Evolutionary conservation across 2,797 vertebrate species (phyloP).

Genomic region (Labroides dimidiatus): DNA sequence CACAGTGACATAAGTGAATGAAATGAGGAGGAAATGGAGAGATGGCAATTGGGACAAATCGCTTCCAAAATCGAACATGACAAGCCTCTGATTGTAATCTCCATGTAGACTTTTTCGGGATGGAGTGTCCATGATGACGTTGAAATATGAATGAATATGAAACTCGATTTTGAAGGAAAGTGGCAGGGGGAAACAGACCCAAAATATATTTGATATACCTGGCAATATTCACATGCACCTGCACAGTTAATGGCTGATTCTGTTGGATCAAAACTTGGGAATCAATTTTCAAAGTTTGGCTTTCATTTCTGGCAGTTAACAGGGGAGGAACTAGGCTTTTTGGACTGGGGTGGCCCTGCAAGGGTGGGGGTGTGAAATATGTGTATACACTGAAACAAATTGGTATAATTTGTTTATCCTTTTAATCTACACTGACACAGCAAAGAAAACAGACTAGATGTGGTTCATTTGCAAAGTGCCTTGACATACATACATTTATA

Average conservation of each 20-base stretch:
- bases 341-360: too few relatives aligned
- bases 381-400: too few relatives aligned
- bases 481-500: too few relatives aligned
- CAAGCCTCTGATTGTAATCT: constrained; percentile 84
- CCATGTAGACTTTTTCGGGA: constrained; percentile 69
- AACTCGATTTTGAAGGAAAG: constrained; percentile 52
- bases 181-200: constrained; percentile 11
- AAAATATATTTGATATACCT: background rate
- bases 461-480: too few relatives aligned
- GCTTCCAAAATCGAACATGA: constrained; percentile 80
- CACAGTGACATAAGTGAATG: constrained; percentile 79
- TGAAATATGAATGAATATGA: constrained; percentile 71
- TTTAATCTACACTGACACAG: too few relatives aligned
- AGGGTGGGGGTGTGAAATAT: too few relatives aligned
- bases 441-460: too few relatives aligned
- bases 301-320: background rate
- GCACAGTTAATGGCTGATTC: background rate
- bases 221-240: background rate
- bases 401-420: too few relatives aligned
- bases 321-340: background rate
- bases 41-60: constrained; percentile 82
- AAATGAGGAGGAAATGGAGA: constrained; percentile 79
- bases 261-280: background rate
- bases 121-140: constrained; percentile 66
- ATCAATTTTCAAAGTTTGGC: background rate